Evolutionary conservation across 2,113 vertebrate genomes (phyloP).

Genomic region (Paramisgurnus dabryanus): DNA sequence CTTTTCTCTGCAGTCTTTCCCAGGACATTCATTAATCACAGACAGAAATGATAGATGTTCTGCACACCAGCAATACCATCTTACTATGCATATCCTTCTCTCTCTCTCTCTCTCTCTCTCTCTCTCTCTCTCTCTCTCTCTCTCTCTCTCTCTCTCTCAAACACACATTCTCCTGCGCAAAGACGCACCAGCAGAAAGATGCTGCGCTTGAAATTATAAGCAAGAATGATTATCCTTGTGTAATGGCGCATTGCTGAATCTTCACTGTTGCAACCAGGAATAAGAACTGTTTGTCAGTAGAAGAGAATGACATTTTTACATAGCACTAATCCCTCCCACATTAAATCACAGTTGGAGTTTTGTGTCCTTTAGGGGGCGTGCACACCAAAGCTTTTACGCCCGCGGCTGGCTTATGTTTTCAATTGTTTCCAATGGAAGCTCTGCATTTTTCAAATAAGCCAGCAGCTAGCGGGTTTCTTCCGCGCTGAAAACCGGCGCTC

Average conservation of each 20-base stretch:
- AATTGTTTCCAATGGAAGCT: no score
- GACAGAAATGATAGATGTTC: constrained; percentile 78
- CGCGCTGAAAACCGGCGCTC: no score
- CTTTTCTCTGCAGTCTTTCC: constrained; percentile 61
- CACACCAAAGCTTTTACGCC: no score
- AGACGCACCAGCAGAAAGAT: constrained; percentile 37
- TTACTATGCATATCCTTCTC: constrained; percentile 62
- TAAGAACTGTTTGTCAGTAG: constrained; percentile 17
- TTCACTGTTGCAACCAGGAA: constrained; percentile 41
- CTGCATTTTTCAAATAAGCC: no score
- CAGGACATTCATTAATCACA: constrained; percentile 79
- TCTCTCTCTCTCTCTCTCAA: constrained; percentile 33
- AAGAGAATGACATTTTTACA: constrained; percentile 22
- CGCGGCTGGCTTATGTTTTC: no score
- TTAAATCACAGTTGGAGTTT: not conserved
- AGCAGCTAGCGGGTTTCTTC: no score
- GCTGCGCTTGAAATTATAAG: constrained; percentile 62
- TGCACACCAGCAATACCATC: constrained; percentile 74
- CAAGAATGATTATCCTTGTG: constrained; percentile 57
- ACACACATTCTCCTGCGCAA: constrained; percentile 41
- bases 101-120: constrained; percentile 32
- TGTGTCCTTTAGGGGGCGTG: no score
- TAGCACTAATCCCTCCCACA: not conserved
- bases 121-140: constrained; percentile 15
- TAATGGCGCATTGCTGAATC: constrained; percentile 60